phyloP scores from a whole-genome alignment of 2,113 vertebrate genomes.

The Abramis brama region DNA sequence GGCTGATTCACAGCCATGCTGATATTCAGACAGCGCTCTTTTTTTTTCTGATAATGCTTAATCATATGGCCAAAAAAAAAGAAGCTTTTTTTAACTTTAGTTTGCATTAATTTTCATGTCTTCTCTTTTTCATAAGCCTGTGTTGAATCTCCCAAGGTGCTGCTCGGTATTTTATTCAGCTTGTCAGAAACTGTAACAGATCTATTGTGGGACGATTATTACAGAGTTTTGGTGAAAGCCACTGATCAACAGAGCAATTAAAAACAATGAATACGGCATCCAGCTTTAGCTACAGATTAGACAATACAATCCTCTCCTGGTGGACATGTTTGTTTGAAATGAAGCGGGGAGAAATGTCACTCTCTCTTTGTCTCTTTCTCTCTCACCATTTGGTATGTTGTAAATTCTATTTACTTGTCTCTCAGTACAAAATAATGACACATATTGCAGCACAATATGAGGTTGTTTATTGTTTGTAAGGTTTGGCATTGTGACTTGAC shows the following conservation, averaged over 20 bases:
- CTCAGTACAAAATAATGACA: slow-evolving; percentile 73
- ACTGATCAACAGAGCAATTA: slow-evolving; percentile 91
- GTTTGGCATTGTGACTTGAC: slow-evolving; percentile 66
- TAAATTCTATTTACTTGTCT: slow-evolving; percentile 78
- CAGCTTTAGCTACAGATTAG: slow-evolving; percentile 76
- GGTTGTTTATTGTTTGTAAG: slow-evolving; percentile 77
- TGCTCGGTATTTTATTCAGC: slow-evolving; percentile 82
- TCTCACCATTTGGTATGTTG: slow-evolving; percentile 58
- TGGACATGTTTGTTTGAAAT: slow-evolving; percentile 78
- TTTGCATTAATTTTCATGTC: slow-evolving; percentile 61
- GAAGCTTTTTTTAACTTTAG: neutral
- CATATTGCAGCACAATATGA: slow-evolving; percentile 76
- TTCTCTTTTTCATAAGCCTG: slow-evolving; percentile 56
- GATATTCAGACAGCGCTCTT: neutral
- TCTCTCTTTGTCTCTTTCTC: slow-evolving; percentile 33
- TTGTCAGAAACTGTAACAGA: slow-evolving; percentile 84
- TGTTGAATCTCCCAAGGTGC: slow-evolving; percentile 66
- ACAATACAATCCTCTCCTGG: slow-evolving; percentile 74
- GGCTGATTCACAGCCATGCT: neutral
- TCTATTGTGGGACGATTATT: slow-evolving; percentile 85
- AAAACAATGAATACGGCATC: slow-evolving; percentile 87
- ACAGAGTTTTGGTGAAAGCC: slow-evolving; percentile 73
- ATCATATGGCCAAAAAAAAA: slow-evolving; percentile 52
- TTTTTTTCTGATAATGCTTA: neutral
- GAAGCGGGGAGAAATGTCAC: slow-evolving; percentile 69